Evolutionary conservation across 2,797 vertebrate genomes (phyloP).

Genomic region (Alosa sapidissima): DNA sequence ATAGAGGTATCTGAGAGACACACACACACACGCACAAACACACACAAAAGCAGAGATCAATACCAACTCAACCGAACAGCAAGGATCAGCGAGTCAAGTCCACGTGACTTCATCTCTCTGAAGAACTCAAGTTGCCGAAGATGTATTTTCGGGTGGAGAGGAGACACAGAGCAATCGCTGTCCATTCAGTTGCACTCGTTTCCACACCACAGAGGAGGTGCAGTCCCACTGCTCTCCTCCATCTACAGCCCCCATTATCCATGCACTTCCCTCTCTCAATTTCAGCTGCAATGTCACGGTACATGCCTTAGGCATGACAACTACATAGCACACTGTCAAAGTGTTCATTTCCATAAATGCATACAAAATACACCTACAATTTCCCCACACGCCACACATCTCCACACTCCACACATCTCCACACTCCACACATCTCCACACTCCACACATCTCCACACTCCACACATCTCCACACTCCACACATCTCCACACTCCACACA

Average conservation of each 20-base stretch:
- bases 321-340: neutral
- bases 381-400: neutral
- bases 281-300: neutral
- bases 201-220: conserved; percentile 3
- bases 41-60: neutral
- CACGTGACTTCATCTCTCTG: neutral
- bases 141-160: neutral
- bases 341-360: conserved; percentile 8
- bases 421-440: neutral
- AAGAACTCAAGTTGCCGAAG: neutral
- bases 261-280: neutral
- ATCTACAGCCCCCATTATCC: neutral
- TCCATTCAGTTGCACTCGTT: neutral
- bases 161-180: neutral
- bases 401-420: neutral
- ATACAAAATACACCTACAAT: neutral
- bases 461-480: neutral
- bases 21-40: neutral
- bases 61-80: neutral
- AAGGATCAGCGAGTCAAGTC: neutral
- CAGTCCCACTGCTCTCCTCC: neutral
- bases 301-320: neutral
- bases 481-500: neutral
- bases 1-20: conserved; percentile 81
- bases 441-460: neutral